Percentiles rank a stretch among this genome's conserved stretches.
These are phyloP conservation scores for Clarias laeviceps DNA, from an alignment of 2,797 vertebrate genomes.

Conservation along the genomic window DNA sequence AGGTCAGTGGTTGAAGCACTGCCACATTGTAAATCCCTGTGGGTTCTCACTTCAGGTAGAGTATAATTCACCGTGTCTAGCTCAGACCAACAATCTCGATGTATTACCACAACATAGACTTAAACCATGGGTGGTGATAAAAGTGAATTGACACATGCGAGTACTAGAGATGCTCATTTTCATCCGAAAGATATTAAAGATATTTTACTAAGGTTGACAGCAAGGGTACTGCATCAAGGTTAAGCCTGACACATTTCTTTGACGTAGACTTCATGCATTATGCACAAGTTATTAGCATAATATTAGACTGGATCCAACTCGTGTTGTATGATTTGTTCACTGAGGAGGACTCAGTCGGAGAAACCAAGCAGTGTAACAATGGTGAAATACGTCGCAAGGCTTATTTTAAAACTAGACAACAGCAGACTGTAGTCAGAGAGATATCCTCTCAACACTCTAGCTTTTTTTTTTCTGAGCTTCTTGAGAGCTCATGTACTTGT, in stretches of 20 bases:
- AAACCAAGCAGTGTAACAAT: not conserved
- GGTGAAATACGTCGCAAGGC: not conserved
- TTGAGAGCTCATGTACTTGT: not conserved
- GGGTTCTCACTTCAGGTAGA: constrained; percentile 6
- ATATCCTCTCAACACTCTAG: not conserved
- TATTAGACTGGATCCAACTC: constrained; percentile 24
- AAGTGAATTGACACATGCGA: not conserved
- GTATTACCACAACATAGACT: not conserved
- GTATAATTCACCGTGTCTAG: not conserved
- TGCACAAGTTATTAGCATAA: constrained; percentile 43
- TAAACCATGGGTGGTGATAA: not conserved
- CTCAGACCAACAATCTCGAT: not conserved
- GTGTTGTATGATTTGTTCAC: constrained; percentile 18
- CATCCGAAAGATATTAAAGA: not conserved
- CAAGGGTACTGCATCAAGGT: constrained; percentile 9
- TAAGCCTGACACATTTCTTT: constrained; percentile 41
- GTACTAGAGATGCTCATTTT: not conserved
- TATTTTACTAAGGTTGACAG: constrained; percentile 13
- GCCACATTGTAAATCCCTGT: constrained; percentile 35
- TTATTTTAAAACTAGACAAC: not conserved
- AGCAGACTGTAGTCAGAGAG: not conserved
- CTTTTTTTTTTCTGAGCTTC: not conserved
- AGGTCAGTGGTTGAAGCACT: constrained; percentile 29
- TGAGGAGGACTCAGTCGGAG: not conserved
- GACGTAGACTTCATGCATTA: constrained; percentile 45